phyloP scores from a whole-genome alignment of 2,797 vertebrate genomes.

The Chanos chanos region DNA sequence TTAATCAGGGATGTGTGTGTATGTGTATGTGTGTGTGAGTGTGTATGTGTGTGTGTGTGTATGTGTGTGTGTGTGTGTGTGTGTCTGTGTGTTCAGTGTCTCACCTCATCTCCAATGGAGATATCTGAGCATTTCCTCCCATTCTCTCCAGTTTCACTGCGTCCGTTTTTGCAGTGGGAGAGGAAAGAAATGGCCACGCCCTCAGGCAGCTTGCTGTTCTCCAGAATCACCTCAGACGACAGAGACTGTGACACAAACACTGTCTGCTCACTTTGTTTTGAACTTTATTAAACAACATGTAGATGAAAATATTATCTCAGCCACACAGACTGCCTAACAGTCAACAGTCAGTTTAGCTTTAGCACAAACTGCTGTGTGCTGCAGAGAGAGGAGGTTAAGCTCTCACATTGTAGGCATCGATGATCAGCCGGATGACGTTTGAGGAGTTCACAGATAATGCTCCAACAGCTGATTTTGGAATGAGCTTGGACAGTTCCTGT shows the following conservation, averaged over 20 bases:
- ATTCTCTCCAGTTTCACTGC: constrained; percentile 80
- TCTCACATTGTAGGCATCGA: constrained; percentile 95
- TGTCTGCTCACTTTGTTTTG: neutral
- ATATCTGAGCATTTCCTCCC: constrained; percentile 93
- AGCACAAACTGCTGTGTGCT: no score
- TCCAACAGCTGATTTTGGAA: constrained; percentile 95
- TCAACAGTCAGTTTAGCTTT: no score
- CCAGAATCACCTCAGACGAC: constrained; percentile 93
- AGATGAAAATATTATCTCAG: neutral
- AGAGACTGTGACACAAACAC: constrained; percentile 72
- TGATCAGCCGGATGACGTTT: constrained; percentile 94
- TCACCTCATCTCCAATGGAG: constrained; percentile 94
- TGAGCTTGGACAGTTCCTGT: constrained; percentile 91
- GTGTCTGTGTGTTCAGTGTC: constrained; percentile 3
- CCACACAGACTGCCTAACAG: no score
- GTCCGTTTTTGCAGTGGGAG: constrained; percentile 91
- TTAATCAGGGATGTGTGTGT: neutral
- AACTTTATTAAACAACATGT: neutral
- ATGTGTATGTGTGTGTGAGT: neutral
- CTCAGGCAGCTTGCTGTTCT: constrained; percentile 84
- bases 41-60: neutral
- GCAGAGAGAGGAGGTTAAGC: no score
- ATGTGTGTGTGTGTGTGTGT: no score
- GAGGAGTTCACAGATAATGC: constrained; percentile 91
- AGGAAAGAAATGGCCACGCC: constrained; percentile 86